A percentile compares a stretch with the other conserved stretches of the same genome.
These are phyloP conservation scores for Ochropleura plecta DNA, from an alignment of 2,888 invertebrate species.

Conservation along the genomic window DNA sequence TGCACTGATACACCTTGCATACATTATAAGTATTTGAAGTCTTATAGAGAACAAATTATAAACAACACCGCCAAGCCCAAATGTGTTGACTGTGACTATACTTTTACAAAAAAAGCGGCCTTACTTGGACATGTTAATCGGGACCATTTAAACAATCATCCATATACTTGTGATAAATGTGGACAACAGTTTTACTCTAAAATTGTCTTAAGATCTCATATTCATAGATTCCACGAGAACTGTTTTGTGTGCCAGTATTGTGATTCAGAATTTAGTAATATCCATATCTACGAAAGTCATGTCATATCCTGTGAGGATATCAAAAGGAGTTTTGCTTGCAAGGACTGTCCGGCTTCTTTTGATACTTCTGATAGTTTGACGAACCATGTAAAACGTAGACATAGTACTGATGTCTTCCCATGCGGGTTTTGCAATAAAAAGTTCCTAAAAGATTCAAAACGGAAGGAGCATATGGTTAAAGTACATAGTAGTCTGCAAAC, in stretches of 20 bases:
- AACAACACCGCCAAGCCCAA: slow-evolving; percentile 66
- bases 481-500: slow-evolving; percentile 73
- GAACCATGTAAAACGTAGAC: slow-evolving; percentile 69
- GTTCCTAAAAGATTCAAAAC: slow-evolving; percentile 57
- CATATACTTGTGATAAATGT: slow-evolving; percentile 76
- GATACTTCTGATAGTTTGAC: slow-evolving; percentile 64
- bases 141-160: slow-evolving; percentile 77
- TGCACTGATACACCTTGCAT: slow-evolving; percentile 74
- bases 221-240: slow-evolving; percentile 72
- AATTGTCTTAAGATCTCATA: slow-evolving; percentile 69
- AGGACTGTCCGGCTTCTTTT: slow-evolving; percentile 75
- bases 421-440: slow-evolving; percentile 73
- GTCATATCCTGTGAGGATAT: slow-evolving; percentile 67
- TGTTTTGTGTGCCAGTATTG: slow-evolving; percentile 73
- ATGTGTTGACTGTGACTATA: slow-evolving; percentile 78
- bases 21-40: slow-evolving; percentile 76
- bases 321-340: slow-evolving; percentile 66
- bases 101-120: slow-evolving; percentile 72
- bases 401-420: slow-evolving; percentile 68
- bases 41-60: slow-evolving; percentile 74
- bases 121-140: slow-evolving; percentile 76
- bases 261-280: slow-evolving; percentile 71
- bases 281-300: slow-evolving; percentile 67
- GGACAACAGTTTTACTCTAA: slow-evolving; percentile 77
- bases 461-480: slow-evolving; percentile 73